Evolutionary conservation across 2,797 vertebrate species (phyloP), one percentile per base, ranked within the genome.

Genomic region (Macroramphosus scolopax): DNA sequence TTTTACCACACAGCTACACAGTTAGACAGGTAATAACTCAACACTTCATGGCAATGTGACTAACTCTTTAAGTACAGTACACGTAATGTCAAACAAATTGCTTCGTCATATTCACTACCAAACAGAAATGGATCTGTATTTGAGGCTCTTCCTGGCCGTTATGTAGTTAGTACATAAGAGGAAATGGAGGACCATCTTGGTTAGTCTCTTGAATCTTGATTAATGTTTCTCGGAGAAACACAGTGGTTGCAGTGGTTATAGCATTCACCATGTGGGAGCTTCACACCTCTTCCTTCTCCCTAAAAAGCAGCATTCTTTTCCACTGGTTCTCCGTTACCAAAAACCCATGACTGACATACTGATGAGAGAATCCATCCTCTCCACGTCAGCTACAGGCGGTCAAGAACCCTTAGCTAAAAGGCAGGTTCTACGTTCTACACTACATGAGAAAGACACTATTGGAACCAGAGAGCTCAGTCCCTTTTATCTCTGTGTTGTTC

Each of bases 21-120:
- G 39, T 17, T 49, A 66, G 18, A 44, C 31, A 13, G 31, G 17
- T 38, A 44, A 72, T 29, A 57, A 63, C 43, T 63, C 48, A 54
- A 77, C 69, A 78, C 71, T 72, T 70, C 15, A 52, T 42, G 68
- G 58, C 34, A 30, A 67, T 51, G 32, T 12, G 40, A 41, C 63
- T 70, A 74, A 68, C 44, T 49, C 58, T 52, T 59, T 31, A 73
- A 71, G 72, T 78, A 82, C 80, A 86, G 77, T 78, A 83, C 78
- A 55, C 26, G 20, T 57, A 60, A 63, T 41, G 49, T 63, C n/a
- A n/a, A n/a, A n/a, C n/a, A n/a, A n/a, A n/a, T n/a, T n/a, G n/a
- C n/a, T n/a, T n/a, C n/a, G n/a, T 62, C 51, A 42, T 22, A 17
- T 68, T 79, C 69, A 78, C 58, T 40, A 55, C 32, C 24, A 48